phyloP scores from a whole-genome alignment of 2,113 vertebrate species.

The Sinocyclocheilus anshuiensis region DNA sequence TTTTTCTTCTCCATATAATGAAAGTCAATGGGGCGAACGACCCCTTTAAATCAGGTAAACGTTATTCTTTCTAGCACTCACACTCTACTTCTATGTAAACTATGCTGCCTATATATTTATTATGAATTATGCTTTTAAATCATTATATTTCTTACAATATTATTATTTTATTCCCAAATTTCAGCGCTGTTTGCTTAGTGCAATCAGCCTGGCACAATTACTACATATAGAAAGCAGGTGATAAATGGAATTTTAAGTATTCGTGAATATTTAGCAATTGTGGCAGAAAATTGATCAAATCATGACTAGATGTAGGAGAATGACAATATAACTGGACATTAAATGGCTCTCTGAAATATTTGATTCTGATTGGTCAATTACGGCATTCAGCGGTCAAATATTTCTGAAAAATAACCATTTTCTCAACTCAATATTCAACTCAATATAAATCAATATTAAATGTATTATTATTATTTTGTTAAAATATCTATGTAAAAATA shows the following conservation, averaged over 20 bases:
- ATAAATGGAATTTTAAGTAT: not conserved
- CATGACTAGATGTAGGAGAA: not conserved
- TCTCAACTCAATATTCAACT: not conserved
- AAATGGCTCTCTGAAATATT: not conserved
- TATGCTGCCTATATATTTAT: not conserved
- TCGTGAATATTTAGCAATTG: not conserved
- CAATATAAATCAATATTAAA: not conserved
- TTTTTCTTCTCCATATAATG: not conserved
- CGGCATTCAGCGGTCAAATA: not conserved
- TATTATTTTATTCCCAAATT: not conserved
- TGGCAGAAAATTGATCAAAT: not conserved
- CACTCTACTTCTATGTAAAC: not conserved
- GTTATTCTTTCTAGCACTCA: too few relatives aligned
- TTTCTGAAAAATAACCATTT: not conserved
- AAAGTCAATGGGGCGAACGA: not conserved
- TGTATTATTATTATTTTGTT: not conserved
- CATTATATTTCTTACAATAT: too few relatives aligned
- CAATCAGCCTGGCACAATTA: not conserved
- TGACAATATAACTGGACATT: too few relatives aligned
- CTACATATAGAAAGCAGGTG: not conserved
- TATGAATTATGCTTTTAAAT: not conserved
- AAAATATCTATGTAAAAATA: too few relatives aligned
- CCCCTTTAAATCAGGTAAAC: too few relatives aligned
- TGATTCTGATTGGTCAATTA: not conserved
- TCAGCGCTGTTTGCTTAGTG: not conserved